Evolutionary conservation across 2,797 vertebrate genomes (phyloP), one percentile per base, ranked within the genome.

Genomic region (Lycodopsis pacificus): DNA sequence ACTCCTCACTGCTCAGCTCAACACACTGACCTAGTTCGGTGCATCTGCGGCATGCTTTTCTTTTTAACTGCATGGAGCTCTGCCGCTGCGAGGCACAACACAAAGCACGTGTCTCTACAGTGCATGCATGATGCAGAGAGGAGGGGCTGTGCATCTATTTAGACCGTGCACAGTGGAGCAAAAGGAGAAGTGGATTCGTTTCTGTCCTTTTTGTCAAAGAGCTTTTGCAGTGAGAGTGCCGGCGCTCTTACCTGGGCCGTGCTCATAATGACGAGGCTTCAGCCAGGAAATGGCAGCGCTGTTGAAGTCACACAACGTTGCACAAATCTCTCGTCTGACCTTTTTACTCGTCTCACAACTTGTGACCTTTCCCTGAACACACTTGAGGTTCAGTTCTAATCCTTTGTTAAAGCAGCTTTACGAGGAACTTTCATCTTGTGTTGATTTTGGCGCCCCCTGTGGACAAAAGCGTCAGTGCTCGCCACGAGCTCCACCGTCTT

Each of bases 21-120:
- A 89, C 92, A 92, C 91, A 93, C 91, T 93, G 92, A 93, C 93
- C 92, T 90, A 93, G 84, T 85, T 80, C 84, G 86, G 73, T 85
- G 87, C 87, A 90, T 90, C 84, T 84, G 84, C 71, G 4, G 74
- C 86, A 79, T n/a, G 69, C 63, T 84, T 85, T 73, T 38, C 32
- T 7, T 38, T 38, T 49, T 49, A 69, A 76, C 81, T 65, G 66
- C 79, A 79, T 64, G 76, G 56, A 71, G 73, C 25, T 34, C 73
- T 32, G 65, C 77, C 54, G 73, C 71, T 73, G 68, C 74, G 63
- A 57, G 69, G 76, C 76, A 34, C 22, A 79, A 40, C 49, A 42
- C 54, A 57, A 34, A n/a, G 70, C 48, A 42, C 8, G 15, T 53
- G 65, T 56, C 46, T 34, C 49, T 68, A 59, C 40, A 66, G 66